Evolutionary conservation across 2,888 invertebrate species (phyloP).

Genomic region (Hololepta plana): DNA sequence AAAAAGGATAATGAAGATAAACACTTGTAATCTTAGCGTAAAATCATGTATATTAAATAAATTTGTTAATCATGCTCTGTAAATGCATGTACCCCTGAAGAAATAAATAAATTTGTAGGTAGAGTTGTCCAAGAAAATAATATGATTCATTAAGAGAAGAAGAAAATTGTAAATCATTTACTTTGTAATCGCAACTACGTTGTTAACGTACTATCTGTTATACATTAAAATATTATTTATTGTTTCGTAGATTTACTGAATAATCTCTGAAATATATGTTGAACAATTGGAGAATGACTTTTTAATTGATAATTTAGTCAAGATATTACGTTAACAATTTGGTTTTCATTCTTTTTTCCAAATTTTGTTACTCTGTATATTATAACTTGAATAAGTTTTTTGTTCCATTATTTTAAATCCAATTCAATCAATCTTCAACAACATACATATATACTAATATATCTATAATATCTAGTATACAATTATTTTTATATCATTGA

Average conservation of each 20-base stretch:
- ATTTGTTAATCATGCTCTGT: slow-evolving; percentile 27
- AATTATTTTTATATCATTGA: slow-evolving; percentile 31
- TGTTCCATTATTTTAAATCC: neutral
- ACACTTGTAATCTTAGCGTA: slow-evolving; percentile 16
- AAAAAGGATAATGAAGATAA: slow-evolving; percentile 7
- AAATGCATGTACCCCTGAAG: slow-evolving; percentile 25
- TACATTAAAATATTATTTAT: slow-evolving; percentile 5
- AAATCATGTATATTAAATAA: slow-evolving; percentile 15
- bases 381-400: neutral
- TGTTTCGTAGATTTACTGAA: slow-evolving; percentile 1
- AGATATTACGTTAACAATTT: neutral
- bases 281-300: slow-evolving; percentile 1
- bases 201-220: slow-evolving; percentile 14
- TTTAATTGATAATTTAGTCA: slow-evolving; percentile 3
- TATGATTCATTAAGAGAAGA: slow-evolving; percentile 11
- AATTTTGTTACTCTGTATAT: neutral
- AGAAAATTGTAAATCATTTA: slow-evolving; percentile 13
- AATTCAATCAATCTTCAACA: slow-evolving; percentile 1
- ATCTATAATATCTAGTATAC: slow-evolving; percentile 16
- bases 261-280: neutral
- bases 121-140: slow-evolving; percentile 25
- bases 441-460: too few species aligned
- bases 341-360: neutral
- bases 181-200: slow-evolving; percentile 20
- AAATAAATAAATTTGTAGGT: slow-evolving; percentile 19